Evolutionary conservation across 2,888 invertebrate genomes (phyloP), one percentile per base, ranked within the genome.

Genomic region (Drosophila phalerata): DNA sequence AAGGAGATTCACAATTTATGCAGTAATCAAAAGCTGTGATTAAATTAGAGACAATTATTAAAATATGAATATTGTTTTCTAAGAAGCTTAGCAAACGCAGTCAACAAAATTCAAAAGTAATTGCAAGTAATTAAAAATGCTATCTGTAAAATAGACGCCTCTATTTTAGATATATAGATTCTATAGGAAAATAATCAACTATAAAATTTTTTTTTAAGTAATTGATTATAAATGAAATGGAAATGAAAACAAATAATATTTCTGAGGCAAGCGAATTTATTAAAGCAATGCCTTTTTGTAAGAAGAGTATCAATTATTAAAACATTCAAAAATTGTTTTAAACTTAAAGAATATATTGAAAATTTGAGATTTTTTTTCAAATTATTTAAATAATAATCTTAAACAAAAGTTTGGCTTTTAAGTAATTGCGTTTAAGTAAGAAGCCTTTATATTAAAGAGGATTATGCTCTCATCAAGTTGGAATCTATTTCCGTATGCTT

Each of bases 11-110:
- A 32, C 47, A 64, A 53, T 57, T 60, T 60, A 17, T 28, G 42
- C 47, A 22, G 19, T 43, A 69, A 63, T 74, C 45, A 64, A 42
- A 67, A 61, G 47, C 34, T 62, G 34, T 52, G 58, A 64, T 73
- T 48, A 38, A 45, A 60, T 74, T 58, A 58, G 2, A 37, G 57
- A 13, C 5, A 8, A 22, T 32, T 56, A 15, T 19, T 25, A 13
- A 25, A 38, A 52, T 37, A 2, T 3, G 2, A 40, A 17, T 40
- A 17, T 6, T 1, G 10, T 1, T 17, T 40, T 40, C 38, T 10
- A 42, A 5, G 28, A 30, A 55, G n/a, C 40, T 5, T 0, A 3
- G 1, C n/a, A n/a, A 15, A 17, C n/a, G 30, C 19, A n/a, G 13
- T 40, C 5, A 28, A 28, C 30, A 15, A 13, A 37, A 28, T 42